Conservation (phyloP, 2,797 vertebrate species). For the Chaunax sp. region DNA sequence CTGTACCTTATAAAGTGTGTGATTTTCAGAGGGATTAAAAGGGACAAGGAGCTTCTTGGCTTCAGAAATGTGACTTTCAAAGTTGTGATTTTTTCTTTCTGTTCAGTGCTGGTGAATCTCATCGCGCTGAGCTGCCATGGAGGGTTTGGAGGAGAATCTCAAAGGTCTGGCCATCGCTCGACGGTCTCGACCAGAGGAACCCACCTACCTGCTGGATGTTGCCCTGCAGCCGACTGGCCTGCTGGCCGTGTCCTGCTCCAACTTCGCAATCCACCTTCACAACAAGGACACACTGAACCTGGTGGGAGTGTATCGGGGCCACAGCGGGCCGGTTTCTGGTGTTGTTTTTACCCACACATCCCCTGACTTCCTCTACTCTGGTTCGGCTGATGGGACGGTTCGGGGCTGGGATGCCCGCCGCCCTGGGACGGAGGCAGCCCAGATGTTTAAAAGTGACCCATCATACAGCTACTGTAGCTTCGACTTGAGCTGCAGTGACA, state of each 20-base stretch:
- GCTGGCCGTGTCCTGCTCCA: slow-evolving; percentile 88
- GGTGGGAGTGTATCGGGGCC: slow-evolving; percentile 77
- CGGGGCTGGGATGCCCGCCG: slow-evolving; percentile 88
- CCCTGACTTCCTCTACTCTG: slow-evolving; percentile 83
- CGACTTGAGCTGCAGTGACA: slow-evolving; percentile 87
- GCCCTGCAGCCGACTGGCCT: slow-evolving; percentile 71
- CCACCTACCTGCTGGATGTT: slow-evolving; percentile 89
- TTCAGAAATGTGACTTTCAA: no score
- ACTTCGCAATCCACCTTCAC: slow-evolving; percentile 82
- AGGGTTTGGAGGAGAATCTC: slow-evolving; percentile 85
- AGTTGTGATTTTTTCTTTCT: not conserved
- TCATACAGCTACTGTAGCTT: slow-evolving; percentile 88
- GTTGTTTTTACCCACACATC: slow-evolving; percentile 81
- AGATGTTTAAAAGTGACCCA: slow-evolving; percentile 84
- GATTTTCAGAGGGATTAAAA: no score
- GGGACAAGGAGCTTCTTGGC: no score
- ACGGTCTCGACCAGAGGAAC: slow-evolving; percentile 76
- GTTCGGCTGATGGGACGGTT: slow-evolving; percentile 85
- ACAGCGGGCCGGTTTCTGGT: slow-evolving; percentile 76
- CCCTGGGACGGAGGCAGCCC: slow-evolving; percentile 73
- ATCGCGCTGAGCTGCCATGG: no score
- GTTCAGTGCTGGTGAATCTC: not conserved
- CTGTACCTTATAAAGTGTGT: no score
- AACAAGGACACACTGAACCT: slow-evolving; percentile 81
- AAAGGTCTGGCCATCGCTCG: slow-evolving; percentile 81